Percentiles rank a stretch among this genome's conserved stretches.
These are phyloP conservation scores for Pardosa pseudoannulata DNA, from an alignment of 2,888 invertebrate genomes.

Conservation along the genomic window DNA sequence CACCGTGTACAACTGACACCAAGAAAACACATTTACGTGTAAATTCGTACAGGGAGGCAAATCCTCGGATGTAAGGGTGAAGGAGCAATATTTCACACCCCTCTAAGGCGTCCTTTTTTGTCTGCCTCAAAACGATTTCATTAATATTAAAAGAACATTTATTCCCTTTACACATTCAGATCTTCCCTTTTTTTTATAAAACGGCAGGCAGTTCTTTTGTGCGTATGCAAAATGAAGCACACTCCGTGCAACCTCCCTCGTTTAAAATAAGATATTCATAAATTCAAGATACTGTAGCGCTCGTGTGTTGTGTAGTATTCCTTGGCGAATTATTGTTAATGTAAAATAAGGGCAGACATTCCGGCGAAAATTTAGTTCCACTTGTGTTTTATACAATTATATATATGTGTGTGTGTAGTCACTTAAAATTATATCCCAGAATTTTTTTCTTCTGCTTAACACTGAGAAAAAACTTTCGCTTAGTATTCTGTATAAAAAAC, in stretches of 20 bases:
- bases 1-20: not conserved
- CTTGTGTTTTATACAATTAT: too few relatives aligned
- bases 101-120: not conserved
- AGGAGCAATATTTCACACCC: not conserved
- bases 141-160: constrained; percentile 51
- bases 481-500: too few relatives aligned
- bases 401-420: too few relatives aligned
- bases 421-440: too few relatives aligned
- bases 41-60: not conserved
- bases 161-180: not conserved
- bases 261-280: not conserved
- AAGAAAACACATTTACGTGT: not conserved
- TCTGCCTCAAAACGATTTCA: not conserved
- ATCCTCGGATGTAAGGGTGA: not conserved
- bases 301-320: too few relatives aligned
- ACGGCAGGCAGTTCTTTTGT: not conserved
- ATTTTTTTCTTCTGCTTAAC: too few relatives aligned
- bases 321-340: too few relatives aligned
- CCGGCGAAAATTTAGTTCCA: too few relatives aligned
- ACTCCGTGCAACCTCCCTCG: not conserved
- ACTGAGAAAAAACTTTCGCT: too few relatives aligned
- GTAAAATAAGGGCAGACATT: too few relatives aligned
- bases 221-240: not conserved
- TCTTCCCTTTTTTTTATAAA: not conserved
- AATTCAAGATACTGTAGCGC: too few relatives aligned